Conservation (phyloP, 2,113 vertebrate genomes). For the Silurus glanis region DNA sequence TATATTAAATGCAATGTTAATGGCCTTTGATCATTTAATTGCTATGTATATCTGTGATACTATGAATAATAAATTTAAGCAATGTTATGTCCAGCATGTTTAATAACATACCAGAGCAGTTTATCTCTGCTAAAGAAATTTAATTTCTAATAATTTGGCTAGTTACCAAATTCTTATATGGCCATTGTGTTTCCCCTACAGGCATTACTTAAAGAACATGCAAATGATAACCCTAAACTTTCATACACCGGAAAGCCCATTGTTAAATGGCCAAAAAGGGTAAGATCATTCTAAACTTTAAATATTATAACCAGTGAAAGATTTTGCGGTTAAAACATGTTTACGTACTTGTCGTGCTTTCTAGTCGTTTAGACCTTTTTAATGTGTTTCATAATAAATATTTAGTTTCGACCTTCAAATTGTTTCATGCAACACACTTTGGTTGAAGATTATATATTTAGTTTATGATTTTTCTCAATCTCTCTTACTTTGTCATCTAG, state of each 20-base stretch:
- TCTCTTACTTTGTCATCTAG: constrained; percentile 51
- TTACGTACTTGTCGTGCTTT: too few species aligned
- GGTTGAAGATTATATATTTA: neutral
- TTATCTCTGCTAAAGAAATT: neutral
- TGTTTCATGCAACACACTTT: neutral
- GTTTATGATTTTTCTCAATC: neutral
- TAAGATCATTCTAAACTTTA: constrained; percentile 57
- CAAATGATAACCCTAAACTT: constrained; percentile 81
- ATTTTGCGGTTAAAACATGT: too few species aligned
- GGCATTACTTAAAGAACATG: constrained; percentile 84
- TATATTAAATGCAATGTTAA: neutral
- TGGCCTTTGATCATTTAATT: neutral
- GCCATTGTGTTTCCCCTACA: constrained; percentile 53
- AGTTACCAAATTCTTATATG: neutral
- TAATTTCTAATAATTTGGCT: neutral
- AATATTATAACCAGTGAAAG: neutral
- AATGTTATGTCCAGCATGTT: neutral
- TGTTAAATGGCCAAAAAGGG: constrained; percentile 94
- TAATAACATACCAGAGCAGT: neutral
- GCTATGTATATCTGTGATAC: neutral
- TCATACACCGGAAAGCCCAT: constrained; percentile 93
- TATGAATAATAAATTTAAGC: neutral
- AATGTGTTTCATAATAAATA: constrained; percentile 4
- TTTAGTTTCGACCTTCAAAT: neutral
- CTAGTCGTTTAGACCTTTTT: neutral